Conservation (phyloP, 2,113 vertebrate species). For the Sinosuthora webbiana region DNA sequence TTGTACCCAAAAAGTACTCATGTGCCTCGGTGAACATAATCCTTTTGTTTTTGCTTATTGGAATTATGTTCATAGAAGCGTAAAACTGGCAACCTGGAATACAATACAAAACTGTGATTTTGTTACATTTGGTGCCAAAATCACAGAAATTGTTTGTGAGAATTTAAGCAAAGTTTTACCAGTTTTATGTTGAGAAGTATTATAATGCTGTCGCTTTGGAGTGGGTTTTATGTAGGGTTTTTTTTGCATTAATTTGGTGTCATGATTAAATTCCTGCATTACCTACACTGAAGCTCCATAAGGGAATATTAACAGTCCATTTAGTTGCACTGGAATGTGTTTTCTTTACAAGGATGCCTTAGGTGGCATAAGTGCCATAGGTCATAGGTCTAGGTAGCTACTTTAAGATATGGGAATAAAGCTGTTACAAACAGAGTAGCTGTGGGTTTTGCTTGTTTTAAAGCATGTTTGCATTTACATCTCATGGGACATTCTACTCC, state of each 20-base stretch:
- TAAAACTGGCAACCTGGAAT: neutral
- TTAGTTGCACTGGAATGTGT: neutral
- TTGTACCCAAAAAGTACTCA: neutral
- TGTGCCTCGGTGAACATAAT: conserved; percentile 3
- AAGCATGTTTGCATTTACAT: neutral
- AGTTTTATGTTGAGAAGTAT: neutral
- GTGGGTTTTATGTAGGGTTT: neutral
- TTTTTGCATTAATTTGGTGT: neutral
- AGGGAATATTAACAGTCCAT: neutral
- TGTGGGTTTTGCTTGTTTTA: neutral
- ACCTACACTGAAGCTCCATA: neutral
- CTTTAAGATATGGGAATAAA: neutral
- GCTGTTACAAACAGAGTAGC: neutral
- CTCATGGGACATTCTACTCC: neutral
- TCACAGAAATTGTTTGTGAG: neutral
- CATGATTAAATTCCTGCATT: neutral
- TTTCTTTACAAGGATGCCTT: neutral
- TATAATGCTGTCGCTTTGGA: accelerated
- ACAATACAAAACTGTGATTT: neutral
- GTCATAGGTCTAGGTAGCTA: neutral
- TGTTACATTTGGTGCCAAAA: neutral
- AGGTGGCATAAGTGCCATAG: neutral
- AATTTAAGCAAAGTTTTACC: neutral
- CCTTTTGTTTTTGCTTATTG: neutral
- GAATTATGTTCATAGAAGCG: neutral